phyloP scores from a whole-genome alignment of 2,797 vertebrate genomes.

The Cynopterus sphinx region DNA sequence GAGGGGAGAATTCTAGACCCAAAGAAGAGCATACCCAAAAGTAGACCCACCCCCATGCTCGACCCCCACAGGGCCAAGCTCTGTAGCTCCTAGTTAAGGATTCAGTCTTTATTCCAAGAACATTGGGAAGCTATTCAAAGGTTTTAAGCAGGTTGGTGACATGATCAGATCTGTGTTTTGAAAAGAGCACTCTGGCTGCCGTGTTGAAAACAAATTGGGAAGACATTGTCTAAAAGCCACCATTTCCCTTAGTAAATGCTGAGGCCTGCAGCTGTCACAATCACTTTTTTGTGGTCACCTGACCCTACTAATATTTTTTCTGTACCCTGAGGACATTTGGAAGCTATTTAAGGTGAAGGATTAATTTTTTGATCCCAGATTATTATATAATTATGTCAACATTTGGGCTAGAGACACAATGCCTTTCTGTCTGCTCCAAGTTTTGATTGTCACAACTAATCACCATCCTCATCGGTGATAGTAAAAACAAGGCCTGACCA shows the following conservation, averaged over 20 bases:
- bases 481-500: not conserved
- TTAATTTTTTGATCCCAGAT: conserved; percentile 70
- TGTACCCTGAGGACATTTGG: conserved; percentile 62
- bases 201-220: conserved; percentile 65
- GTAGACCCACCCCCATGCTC: not conserved
- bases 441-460: conserved; percentile 36
- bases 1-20: not conserved
- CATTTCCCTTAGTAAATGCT: conserved; percentile 53
- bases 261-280: conserved; percentile 58
- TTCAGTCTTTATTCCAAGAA: conserved; percentile 69
- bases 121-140: conserved; percentile 69
- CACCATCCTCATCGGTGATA: not conserved
- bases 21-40: not conserved
- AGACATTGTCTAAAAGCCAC: conserved; percentile 57
- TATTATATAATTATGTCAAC: conserved; percentile 52
- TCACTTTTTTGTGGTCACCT: conserved; percentile 55
- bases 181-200: conserved; percentile 58
- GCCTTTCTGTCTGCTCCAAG: conserved; percentile 30
- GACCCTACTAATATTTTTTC: conserved; percentile 59
- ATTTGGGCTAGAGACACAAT: conserved; percentile 45
- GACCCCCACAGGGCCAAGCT: not conserved
- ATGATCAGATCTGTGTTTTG: conserved; percentile 69
- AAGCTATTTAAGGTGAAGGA: conserved; percentile 63
- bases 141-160: conserved; percentile 70
- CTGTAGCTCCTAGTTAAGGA: conserved; percentile 35